Evolutionary conservation across 30 jellyfish, hydroid and myxozoan species (phyloP), one percentile per base, ranked within the genome.

Genomic region (Hydractinia echinata): DNA sequence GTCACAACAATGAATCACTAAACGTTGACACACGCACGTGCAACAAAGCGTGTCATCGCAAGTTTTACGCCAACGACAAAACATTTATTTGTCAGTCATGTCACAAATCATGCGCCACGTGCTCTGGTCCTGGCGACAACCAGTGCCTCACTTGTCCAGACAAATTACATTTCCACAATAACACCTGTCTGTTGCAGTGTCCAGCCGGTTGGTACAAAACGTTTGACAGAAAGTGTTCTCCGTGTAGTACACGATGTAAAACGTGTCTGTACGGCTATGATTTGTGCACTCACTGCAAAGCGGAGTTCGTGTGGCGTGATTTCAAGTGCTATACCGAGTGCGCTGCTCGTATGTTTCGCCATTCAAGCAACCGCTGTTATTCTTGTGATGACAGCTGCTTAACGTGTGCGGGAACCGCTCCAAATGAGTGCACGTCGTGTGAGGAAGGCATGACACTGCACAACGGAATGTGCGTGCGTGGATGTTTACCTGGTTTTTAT

Each of bases 51-150:
- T 80, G 87, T 67, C 87, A 80, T 44, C 64, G 83, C 19, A 80
- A 80, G 69, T 80, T 61, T 51, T 80, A 80, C 74, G 66, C 64
- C 7, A 71, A 84, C 54, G 83, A 66, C 1, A 58, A 44, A 13
- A 81, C 85, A 4, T 79, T 88, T n/a, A 73, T 74, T n/a, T 94
- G 99, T 81, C 58, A 73, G 79, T 84, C 51, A 4, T 94, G 99
- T 76, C 96, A 88, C 70, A 70, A 67, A 21, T 73, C 88, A 8
- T 94, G 99, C 83, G 86, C 86, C 51, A 55, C 97, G 7, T 94
- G 99, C 84, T 72, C 9, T 62, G 99, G 96, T 48, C 89, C 96
- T 4, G 64, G 55, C 0, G 10, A 62, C 5, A 61, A 81, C 56
- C 71, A 87, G 68, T 92, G 98, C 81, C 84, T 90, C 19, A 92